These are phyloP conservation scores for Dysdera silvatica DNA, from an alignment of 1,140 invertebrate species.

Conservation along the genomic window DNA sequence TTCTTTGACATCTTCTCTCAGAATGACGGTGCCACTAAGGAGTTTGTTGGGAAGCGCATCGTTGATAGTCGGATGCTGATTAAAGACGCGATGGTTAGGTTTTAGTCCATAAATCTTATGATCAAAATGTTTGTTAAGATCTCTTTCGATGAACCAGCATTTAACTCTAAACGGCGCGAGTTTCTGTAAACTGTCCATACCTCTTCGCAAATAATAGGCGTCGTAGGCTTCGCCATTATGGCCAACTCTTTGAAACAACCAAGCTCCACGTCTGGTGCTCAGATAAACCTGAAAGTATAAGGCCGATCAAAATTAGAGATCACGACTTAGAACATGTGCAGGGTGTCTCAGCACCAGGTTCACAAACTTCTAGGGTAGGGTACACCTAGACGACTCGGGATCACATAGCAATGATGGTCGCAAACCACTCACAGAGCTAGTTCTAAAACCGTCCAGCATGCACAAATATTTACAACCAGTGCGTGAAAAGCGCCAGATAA, in stretches of 20 bases:
- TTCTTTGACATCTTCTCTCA: constrained; percentile 41
- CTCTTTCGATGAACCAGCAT: constrained; percentile 11
- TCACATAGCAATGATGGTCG: no score
- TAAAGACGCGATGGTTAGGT: constrained; percentile 43
- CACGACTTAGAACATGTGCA: no score
- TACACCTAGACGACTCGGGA: no score
- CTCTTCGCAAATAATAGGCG: constrained; percentile 31
- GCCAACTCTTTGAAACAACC: constrained; percentile 45
- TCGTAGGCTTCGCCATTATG: constrained; percentile 40
- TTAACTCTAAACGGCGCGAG: constrained; percentile 18
- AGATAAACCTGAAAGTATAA: constrained; percentile 43
- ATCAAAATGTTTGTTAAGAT: constrained; percentile 44
- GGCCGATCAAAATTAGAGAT: no score
- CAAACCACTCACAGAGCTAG: no score
- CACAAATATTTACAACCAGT: no score
- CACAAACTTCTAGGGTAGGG: no score
- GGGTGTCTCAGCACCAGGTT: no score
- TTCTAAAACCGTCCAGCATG: no score
- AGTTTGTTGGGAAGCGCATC: constrained; percentile 49
- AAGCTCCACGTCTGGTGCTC: constrained; percentile 47
- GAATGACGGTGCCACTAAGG: constrained; percentile 39
- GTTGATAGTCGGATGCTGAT: constrained; percentile 51
- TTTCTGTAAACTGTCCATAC: constrained; percentile 33
- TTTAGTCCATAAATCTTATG: constrained; percentile 46
- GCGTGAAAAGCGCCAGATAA: no score